Evolutionary conservation across 2,797 vertebrate genomes (phyloP).

Genomic region (Sciurus carolinensis): DNA sequence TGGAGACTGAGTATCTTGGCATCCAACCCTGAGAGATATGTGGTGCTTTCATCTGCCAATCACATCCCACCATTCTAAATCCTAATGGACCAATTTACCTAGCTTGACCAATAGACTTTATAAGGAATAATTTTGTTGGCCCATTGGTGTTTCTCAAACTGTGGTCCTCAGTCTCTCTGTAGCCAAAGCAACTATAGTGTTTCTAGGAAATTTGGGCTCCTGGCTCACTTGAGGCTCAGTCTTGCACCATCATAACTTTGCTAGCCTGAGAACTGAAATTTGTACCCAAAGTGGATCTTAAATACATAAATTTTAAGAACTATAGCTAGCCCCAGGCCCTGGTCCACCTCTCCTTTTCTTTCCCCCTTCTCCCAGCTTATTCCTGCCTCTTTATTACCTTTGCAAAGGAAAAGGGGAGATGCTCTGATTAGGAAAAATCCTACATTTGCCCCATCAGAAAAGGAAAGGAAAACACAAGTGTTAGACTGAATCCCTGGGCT

Average conservation of each 20-base stretch:
- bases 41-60: neutral
- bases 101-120: neutral
- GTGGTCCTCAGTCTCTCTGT: neutral
- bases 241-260: neutral
- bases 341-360: neutral
- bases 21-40: neutral
- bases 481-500: neutral
- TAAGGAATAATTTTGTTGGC: neutral
- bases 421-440: neutral
- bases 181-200: neutral
- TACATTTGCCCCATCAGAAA: neutral
- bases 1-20: neutral
- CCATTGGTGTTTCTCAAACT: neutral
- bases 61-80: neutral
- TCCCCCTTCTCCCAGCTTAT: neutral
- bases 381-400: neutral
- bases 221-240: neutral
- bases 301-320: neutral
- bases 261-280: neutral
- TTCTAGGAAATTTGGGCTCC: neutral
- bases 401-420: neutral
- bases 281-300: neutral
- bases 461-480: conserved; percentile 2
- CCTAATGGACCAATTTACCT: neutral
- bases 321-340: neutral